Evolutionary conservation across 2,888 invertebrate genomes (phyloP), one percentile per base, ranked within the genome.

Genomic region (Drosophila multiciliata): DNA sequence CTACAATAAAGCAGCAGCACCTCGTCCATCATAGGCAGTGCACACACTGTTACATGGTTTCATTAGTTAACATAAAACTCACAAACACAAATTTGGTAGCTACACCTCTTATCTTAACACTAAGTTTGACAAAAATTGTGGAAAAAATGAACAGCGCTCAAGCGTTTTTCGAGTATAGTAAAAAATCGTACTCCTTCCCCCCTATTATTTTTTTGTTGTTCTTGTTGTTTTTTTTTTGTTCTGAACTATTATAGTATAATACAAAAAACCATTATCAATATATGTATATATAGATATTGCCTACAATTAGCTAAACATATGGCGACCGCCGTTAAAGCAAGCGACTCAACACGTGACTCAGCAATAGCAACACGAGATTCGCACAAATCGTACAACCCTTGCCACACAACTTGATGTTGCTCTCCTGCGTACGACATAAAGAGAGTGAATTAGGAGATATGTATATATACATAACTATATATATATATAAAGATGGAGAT

Each of bases 351-450:
- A 82, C 73, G 68, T 88, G 80, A 69, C 91, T 81, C 63, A 92
- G 71, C 62, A 92, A 67, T 64, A 93, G 73, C 76, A 93, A 82
- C 64, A 83, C 66, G 48, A 90, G 82, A 81, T 91, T 93, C 61
- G 87, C 82, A 73, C 90, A 87, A 53, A 91, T 73, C 59, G 80
- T 78, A 67, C 84, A 90, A 17, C 92, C 94, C 76, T 94, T 93
- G 50, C 96, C 96, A 82, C 96, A 96, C 92, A 96, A 94, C 87
- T 95, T 95, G 67, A 96, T 95, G 87, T 94, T 94, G 92, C 95
- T 95, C 87, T 96, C 96, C 96, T 93, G 83, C 23, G 78, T 69
- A 61, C n/a, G 29, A 64, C 6, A 59, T 0, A 53, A n/a, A 66
- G 15, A 49, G 15, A 33, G 32, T 78, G 9, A 91, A 35, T 45